phyloP scores from a whole-genome alignment of 37 sponge, comb jelly and placozoan species.

The Ephydatia muelleri region DNA sequence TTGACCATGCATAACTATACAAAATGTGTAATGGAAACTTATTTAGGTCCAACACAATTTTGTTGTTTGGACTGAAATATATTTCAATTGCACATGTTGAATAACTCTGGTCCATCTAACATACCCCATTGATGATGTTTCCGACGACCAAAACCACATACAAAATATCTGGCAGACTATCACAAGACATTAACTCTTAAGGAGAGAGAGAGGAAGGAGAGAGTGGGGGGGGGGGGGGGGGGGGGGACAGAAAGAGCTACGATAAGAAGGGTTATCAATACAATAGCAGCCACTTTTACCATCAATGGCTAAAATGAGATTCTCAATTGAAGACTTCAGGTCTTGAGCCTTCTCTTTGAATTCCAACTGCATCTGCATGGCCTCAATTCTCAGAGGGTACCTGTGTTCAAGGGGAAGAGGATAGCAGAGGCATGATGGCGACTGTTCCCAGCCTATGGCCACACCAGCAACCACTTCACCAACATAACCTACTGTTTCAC shows the following conservation, averaged over 20 bases:
- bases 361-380: constrained; percentile 64
- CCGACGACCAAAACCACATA: constrained; percentile 62
- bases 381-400: constrained; percentile 57
- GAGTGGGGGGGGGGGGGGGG: too few species aligned
- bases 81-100: too few species aligned
- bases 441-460: too few species aligned
- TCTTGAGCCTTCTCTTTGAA: constrained; percentile 61
- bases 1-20: too few species aligned
- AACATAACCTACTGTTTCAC: constrained; percentile 42
- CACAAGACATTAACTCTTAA: constrained; percentile 50
- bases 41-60: too few species aligned
- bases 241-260: too few species aligned
- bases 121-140: constrained; percentile 82
- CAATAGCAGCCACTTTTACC: constrained; percentile 9
- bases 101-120: too few species aligned
- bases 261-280: background rate
- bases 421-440: too few species aligned
- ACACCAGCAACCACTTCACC: background rate
- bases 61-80: too few species aligned
- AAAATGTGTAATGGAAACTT: too few species aligned
- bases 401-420: constrained; percentile 9
- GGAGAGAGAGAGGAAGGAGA: background rate
- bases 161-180: constrained; percentile 48
- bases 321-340: constrained; percentile 44
- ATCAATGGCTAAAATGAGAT: constrained; percentile 41